Percentiles rank a stretch among this genome's conserved stretches.
These are phyloP conservation scores for Thaumatotibia leucotreta DNA, from an alignment of 1,140 invertebrate species.

Conservation along the genomic window DNA sequence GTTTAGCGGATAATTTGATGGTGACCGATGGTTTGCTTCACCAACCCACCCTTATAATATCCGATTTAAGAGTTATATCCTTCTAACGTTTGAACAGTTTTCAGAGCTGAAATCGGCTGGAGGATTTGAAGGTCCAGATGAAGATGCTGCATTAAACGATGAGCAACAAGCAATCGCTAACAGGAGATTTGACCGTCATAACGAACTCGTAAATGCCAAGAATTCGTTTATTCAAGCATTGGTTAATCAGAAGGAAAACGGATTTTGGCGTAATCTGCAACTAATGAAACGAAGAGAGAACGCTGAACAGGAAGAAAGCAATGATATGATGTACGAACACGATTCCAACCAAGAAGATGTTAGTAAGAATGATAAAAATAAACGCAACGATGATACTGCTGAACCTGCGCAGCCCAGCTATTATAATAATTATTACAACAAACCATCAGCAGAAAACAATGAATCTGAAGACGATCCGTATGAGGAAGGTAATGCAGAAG, in stretches of 20 bases:
- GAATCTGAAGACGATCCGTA: constrained; percentile 2
- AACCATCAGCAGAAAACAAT: constrained; percentile 23
- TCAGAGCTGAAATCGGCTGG: neutral
- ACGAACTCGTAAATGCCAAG: neutral
- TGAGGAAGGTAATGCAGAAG: constrained; percentile 10
- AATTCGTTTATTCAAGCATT: neutral
- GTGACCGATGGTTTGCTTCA: too few species aligned
- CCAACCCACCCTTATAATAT: too few species aligned
- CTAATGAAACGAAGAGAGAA: neutral
- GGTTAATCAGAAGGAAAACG: neutral
- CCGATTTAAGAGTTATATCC: too few species aligned
- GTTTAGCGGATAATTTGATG: too few species aligned
- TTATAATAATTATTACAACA: constrained; percentile 27
- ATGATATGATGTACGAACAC: constrained; percentile 30
- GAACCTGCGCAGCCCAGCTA: constrained; percentile 23
- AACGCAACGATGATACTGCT: constrained; percentile 23
- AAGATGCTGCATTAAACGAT: neutral
- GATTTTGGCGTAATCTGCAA: neutral
- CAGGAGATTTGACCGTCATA: neutral
- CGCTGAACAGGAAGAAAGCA: constrained; percentile 18
- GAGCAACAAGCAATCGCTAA: neutral
- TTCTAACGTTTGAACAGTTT: neutral
- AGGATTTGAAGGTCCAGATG: neutral
- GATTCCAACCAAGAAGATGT: constrained; percentile 21
- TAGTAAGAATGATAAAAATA: constrained; percentile 22